These are phyloP conservation scores for Pachypsylla venusta DNA, from an alignment of 1,140 invertebrate genomes.

Conservation along the genomic window DNA sequence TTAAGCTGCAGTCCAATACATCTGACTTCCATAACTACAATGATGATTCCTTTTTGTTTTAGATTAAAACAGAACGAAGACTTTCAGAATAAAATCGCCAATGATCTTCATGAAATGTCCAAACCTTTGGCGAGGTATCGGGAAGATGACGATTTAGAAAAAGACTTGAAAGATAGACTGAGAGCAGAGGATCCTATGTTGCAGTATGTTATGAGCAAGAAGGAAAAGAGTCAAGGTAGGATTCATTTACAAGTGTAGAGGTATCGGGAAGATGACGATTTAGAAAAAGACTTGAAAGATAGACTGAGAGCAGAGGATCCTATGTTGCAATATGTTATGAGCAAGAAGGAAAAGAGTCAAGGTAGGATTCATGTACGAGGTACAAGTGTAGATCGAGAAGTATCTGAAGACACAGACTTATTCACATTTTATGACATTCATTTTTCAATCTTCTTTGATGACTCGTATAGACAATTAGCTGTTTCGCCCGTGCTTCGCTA, in stretches of 20 bases:
- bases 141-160: conserved; percentile 78
- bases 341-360: conserved; percentile 46
- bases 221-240: conserved; percentile 34
- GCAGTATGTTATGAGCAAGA: conserved; percentile 65
- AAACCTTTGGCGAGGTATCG: conserved; percentile 83
- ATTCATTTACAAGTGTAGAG: conserved; percentile 31
- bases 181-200: conserved; percentile 87
- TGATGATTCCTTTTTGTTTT: not conserved
- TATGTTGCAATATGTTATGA: conserved; percentile 75
- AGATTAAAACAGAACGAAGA: conserved; percentile 65
- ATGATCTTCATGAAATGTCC: conserved; percentile 63
- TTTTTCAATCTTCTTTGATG: no score
- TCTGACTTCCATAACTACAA: no score
- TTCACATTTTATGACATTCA: no score
- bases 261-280: conserved; percentile 72
- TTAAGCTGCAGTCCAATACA: no score
- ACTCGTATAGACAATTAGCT: no score
- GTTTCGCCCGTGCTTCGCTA: no score
- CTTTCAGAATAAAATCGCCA: conserved; percentile 44
- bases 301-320: conserved; percentile 77
- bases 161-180: conserved; percentile 52
- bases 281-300: conserved; percentile 58
- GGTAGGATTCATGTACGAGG: no score
- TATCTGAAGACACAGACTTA: no score
- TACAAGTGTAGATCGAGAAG: no score